A percentile compares a stretch with the other conserved stretches of the same genome.
Conservation (phyloP, 2,888 invertebrate species). For the Leptinotarsa rubiginosa region DNA sequence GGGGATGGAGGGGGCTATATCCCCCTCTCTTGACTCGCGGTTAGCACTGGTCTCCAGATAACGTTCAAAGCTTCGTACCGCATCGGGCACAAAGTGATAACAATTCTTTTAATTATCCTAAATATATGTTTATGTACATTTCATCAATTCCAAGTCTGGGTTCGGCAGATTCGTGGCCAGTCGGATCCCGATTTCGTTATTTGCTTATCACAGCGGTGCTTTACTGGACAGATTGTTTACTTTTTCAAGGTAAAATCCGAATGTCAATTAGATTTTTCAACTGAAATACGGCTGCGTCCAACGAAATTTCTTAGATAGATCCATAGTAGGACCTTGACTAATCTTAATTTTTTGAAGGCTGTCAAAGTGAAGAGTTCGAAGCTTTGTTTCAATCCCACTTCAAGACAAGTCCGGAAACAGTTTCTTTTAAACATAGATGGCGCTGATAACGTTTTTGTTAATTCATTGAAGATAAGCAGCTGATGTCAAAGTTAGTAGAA, state of each 20-base stretch:
- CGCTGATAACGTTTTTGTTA: no score
- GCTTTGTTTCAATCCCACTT: no score
- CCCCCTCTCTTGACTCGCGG: constrained; percentile 54
- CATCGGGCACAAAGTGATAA: constrained; percentile 45
- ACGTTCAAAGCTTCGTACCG: constrained; percentile 41
- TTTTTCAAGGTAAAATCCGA: constrained; percentile 6
- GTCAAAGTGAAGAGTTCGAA: no score
- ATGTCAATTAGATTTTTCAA: background rate
- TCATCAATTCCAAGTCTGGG: constrained; percentile 23
- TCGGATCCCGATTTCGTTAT: background rate
- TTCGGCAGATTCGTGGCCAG: constrained; percentile 20
- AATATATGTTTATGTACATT: constrained; percentile 40
- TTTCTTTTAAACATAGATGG: no score
- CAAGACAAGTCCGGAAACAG: no score
- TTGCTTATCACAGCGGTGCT: constrained; percentile 12
- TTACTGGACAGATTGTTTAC: constrained; percentile 1
- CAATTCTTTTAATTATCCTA: constrained; percentile 43
- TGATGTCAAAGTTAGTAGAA: no score
- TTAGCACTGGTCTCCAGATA: constrained; percentile 57
- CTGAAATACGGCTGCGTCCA: no score
- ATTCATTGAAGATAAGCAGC: no score
- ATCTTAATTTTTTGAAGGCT: no score
- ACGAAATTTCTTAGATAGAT: no score
- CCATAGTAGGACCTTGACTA: no score
- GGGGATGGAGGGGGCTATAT: constrained; percentile 58